Conservation (phyloP, 2,888 invertebrate genomes). For the Neelides folsomi region DNA sequence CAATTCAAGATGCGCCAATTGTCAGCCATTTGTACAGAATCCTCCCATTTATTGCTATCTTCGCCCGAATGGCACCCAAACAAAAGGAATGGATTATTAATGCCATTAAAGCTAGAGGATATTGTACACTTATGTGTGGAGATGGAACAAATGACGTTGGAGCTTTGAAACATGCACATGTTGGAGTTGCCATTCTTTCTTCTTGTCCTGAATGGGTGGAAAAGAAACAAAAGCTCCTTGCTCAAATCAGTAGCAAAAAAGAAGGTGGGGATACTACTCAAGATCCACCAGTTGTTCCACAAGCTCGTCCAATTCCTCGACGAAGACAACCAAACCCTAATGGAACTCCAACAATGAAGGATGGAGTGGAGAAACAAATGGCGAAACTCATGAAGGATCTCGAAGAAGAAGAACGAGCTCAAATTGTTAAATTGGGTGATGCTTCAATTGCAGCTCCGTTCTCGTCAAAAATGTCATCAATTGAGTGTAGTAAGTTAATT, state of each 20-base stretch:
- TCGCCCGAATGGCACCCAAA: slow-evolving; percentile 94
- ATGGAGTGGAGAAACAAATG: slow-evolving; percentile 40
- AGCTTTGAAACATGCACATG: slow-evolving; percentile 94
- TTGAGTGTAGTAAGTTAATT: slow-evolving; percentile 68
- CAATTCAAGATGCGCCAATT: slow-evolving; percentile 40
- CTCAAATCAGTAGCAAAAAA: slow-evolving; percentile 16
- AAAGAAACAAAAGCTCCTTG: slow-evolving; percentile 27
- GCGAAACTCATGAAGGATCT: slow-evolving; percentile 67
- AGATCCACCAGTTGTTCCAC: not conserved
- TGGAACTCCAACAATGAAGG: not conserved
- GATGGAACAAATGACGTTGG: slow-evolving; percentile 99
- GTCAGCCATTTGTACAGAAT: slow-evolving; percentile 38
- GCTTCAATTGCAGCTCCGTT: slow-evolving; percentile 99
- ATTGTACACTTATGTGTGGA: slow-evolving; percentile 93
- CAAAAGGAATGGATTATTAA: slow-evolving; percentile 95
- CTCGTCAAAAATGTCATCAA: slow-evolving; percentile 91
- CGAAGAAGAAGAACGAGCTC: slow-evolving; percentile 72
- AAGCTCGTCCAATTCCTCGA: not conserved
- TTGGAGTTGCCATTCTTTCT: slow-evolving; percentile 42
- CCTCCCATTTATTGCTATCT: slow-evolving; percentile 77
- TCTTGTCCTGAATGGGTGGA: slow-evolving; percentile 33
- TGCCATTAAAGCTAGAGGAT: slow-evolving; percentile 72
- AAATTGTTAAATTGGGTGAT: slow-evolving; percentile 89
- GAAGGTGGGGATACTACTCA: slow-evolving; percentile 1
- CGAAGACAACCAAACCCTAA: not conserved